Conservation (phyloP, 2,888 invertebrate species). For the Alsophila aescularia region DNA sequence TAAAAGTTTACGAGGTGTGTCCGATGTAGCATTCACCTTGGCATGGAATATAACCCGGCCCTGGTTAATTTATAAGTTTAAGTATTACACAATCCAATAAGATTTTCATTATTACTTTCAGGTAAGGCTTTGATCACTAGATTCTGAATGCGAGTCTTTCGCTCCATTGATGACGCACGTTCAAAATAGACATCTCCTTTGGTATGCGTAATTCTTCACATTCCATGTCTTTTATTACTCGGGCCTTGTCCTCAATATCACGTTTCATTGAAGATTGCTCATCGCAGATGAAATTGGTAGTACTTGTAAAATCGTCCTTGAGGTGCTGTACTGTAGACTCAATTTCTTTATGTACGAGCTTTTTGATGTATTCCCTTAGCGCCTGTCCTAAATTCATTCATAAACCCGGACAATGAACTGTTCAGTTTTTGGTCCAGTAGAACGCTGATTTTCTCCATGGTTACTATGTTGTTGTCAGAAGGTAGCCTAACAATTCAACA, state of each 20-base stretch:
- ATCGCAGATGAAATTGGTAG: slow-evolving; percentile 4
- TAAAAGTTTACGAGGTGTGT: too few species aligned
- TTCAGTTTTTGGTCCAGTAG: slow-evolving; percentile 3
- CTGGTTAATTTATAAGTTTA: too few species aligned
- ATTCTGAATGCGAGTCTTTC: slow-evolving; percentile 9
- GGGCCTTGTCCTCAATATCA: not conserved
- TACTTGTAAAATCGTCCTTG: slow-evolving; percentile 4
- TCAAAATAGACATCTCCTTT: not conserved
- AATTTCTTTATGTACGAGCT: not conserved
- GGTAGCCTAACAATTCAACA: too few species aligned
- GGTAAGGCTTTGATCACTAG: slow-evolving; percentile 15
- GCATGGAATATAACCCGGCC: too few species aligned
- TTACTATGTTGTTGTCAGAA: not conserved
- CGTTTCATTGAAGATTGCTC: slow-evolving; percentile 1
- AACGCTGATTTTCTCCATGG: slow-evolving; percentile 6
- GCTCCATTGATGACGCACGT: slow-evolving; percentile 2
- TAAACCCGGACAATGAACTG: not conserved
- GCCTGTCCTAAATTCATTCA: not conserved
- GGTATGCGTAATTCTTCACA: not conserved
- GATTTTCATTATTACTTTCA: not conserved
- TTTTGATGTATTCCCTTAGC: not conserved
- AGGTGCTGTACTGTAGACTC: not conserved
- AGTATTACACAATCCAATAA: not conserved
- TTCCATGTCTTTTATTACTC: not conserved
- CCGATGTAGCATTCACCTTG: too few species aligned